Conservation (phyloP, 1,140 invertebrate species). For the Psix sp. region DNA sequence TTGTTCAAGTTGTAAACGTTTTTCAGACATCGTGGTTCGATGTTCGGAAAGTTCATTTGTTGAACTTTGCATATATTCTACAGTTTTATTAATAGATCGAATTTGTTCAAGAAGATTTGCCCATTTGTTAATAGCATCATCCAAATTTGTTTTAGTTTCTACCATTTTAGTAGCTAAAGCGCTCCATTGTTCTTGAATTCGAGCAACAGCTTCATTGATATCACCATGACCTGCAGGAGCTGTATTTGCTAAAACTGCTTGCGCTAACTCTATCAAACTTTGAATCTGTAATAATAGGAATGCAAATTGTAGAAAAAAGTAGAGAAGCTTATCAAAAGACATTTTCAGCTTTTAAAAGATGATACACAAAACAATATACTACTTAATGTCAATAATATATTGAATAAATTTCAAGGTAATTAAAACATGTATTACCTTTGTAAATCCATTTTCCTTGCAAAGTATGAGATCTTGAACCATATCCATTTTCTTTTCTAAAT, state of each 20-base stretch:
- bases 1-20: constrained; percentile 89
- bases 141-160: constrained; percentile 91
- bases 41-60: constrained; percentile 85
- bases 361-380: too few species aligned
- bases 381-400: too few species aligned
- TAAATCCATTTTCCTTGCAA: constrained; percentile 93
- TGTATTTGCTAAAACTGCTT: constrained; percentile 94
- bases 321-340: too few species aligned
- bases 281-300: constrained; percentile 78
- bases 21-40: constrained; percentile 89
- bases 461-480: constrained; percentile 90
- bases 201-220: constrained; percentile 89
- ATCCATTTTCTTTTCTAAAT: constrained; percentile 89
- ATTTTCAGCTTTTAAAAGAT: too few species aligned
- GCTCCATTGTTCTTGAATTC: constrained; percentile 94
- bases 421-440: constrained; percentile 78
- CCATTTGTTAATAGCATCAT: constrained; percentile 93
- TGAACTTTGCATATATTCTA: constrained; percentile 85
- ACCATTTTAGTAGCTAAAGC: constrained; percentile 90
- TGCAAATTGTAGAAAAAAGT: too few species aligned
- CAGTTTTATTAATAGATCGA: constrained; percentile 88
- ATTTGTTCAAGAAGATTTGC: constrained; percentile 92
- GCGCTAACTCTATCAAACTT: constrained; percentile 90
- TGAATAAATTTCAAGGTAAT: too few species aligned
- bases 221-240: constrained; percentile 90